Evolutionary conservation across 2,113 vertebrate species (phyloP), one percentile per base, ranked within the genome.

Genomic region (Alces alces): DNA sequence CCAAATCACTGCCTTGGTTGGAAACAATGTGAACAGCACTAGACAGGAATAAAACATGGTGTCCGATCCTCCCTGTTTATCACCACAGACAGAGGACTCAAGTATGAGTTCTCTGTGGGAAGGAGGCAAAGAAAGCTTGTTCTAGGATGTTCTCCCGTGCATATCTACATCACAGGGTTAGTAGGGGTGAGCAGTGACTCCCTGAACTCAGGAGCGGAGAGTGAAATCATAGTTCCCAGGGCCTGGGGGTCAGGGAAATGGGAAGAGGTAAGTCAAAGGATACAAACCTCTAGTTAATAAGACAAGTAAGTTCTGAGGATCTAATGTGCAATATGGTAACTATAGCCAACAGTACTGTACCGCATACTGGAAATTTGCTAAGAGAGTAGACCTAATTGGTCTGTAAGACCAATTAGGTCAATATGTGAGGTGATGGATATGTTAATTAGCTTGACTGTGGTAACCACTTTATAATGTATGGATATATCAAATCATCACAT

Each of bases 1-100:
- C 57, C 50, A 82, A 30, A 2, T 55, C 54, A 47, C 14, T 2
- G 88, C 95, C 28, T 23, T 96, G 98, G 93, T 66, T 28, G 11
- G 54, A 97, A 96, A 84, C 76, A 96, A 86, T 92, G 58, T 0
- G 5, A 94, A 97, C 90, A 91, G 84, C 54, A 96, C 95, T 86
- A 76, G 94, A 86, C 36, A 36, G 45, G 93, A 61, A 89, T 43
- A 88, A 89, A 30, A 28, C 43, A 28, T 58, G 85, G 39, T 83
- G 66, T 96, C 96, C 93, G 21, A 12, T n/a, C 27, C 27, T 43
- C 83, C 14, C 6, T 3, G 86, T 58, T 80, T 61, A 79, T 83
- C 78, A 50, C 50, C n/a, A 50, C 76, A 6, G 19, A 66, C 50
- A 12, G 45, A 60, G 57, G 30, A 15, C 11, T 6, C 17, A 76